A percentile compares a stretch with the other conserved stretches of the same genome.
phyloP scores from a whole-genome alignment of 2,888 invertebrate genomes.

The Nymphalis c-album region DNA sequence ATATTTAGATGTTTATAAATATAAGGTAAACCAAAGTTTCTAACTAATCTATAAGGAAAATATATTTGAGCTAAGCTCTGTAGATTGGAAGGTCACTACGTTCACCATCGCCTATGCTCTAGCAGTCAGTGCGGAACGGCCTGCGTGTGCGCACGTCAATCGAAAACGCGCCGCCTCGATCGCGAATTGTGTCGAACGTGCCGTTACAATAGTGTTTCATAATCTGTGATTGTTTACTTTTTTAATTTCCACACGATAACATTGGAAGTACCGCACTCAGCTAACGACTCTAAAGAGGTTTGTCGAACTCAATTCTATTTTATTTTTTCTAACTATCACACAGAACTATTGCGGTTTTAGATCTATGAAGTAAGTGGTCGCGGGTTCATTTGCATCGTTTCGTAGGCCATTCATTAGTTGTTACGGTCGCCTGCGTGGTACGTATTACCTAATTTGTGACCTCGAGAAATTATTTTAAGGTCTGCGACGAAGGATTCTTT shows the following conservation, averaged over 20 bases:
- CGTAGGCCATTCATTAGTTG: constrained; percentile 68
- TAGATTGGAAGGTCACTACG: constrained; percentile 78
- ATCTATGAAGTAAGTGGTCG: constrained; percentile 26
- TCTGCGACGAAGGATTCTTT: constrained; percentile 35
- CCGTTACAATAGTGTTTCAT: constrained; percentile 73
- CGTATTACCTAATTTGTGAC: constrained; percentile 64
- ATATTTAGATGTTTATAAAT: background rate
- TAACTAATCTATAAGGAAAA: constrained; percentile 56
- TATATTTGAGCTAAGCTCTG: constrained; percentile 68
- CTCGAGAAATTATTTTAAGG: constrained; percentile 49
- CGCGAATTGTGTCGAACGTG: constrained; percentile 68
- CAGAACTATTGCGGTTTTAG: constrained; percentile 9
- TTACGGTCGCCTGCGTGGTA: constrained; percentile 62
- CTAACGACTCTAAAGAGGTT: constrained; percentile 68
- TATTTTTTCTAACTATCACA: constrained; percentile 12
- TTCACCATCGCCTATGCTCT: constrained; percentile 58
- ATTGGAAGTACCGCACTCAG: constrained; percentile 51
- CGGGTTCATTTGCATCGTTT: constrained; percentile 65
- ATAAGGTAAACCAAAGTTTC: constrained; percentile 8
- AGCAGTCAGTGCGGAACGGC: constrained; percentile 73
- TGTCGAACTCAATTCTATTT: constrained; percentile 47
- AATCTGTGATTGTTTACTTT: constrained; percentile 68
- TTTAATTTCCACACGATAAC: constrained; percentile 49
- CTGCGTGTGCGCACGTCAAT: constrained; percentile 67
- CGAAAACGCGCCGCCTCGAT: constrained; percentile 47